Evolutionary conservation across 92 coral and sea anemone species (phyloP), one percentile per base, ranked within the genome.

Genomic region (Pocillopora grandis): DNA sequence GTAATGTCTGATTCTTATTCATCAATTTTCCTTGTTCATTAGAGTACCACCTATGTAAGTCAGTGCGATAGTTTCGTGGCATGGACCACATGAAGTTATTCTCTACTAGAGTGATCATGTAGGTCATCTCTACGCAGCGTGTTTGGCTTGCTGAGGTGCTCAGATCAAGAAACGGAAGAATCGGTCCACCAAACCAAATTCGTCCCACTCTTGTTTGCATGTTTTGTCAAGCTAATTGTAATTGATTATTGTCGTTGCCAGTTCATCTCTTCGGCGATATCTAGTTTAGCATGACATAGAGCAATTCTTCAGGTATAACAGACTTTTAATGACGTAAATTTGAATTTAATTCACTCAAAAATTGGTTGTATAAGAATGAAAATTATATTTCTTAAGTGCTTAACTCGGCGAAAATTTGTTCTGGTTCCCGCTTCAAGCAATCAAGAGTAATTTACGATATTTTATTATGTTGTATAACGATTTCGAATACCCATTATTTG

Each of bases 151-250:
- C 21, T 66, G 14, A 2, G 70, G 21, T 31, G n/a, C 31, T 66
- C 31, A 20, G 70, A 1, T 9, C 70, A 10, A 66, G 37, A 23
- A 8, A 31, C 9, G 20, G 12, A 17, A 42, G 52, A 42, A 42
- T 42, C 52, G 52, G 5, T 7, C 52, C 8, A 42, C 52, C 4
- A 42, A 42, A 7, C 57, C 55, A 37, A 70, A 70, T 70, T 20
- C 18, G 55, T 49, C 23, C 21, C 27, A 3, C 9, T 42, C 5
- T 55, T 70, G 49, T n/a, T 55, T 12, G n/a, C 17, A 15, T 16
- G 55, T 35, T 69, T 35, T 69, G 52, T 69, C 73, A 69, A 12
- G 10, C 73, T 69, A 69, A 35, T 69, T 69, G 52, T 69, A 69
- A 35, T 69, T 69, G 52, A 68, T 68, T 68, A 33, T 27, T 42